Evolutionary conservation across 2,888 invertebrate species (phyloP).

Genomic region (Agrochola lota): DNA sequence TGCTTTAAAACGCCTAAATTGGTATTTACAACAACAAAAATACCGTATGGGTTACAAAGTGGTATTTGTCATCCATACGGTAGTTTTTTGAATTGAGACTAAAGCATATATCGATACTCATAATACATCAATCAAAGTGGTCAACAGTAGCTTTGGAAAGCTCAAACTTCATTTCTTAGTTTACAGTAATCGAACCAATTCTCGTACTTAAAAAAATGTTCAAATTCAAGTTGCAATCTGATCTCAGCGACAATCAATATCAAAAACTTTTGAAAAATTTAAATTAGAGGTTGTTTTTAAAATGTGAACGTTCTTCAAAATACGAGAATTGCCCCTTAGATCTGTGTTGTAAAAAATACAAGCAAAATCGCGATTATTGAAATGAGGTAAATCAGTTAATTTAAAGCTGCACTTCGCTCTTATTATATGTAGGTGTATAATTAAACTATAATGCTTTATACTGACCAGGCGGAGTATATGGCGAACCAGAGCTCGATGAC

Average conservation of each 20-base stretch:
- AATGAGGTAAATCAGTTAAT: neutral
- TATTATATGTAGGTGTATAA: no score
- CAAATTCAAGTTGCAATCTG: neutral
- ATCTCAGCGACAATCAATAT: neutral
- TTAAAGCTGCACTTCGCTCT: neutral
- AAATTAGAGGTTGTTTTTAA: neutral
- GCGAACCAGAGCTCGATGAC: slow-evolving; percentile 99
- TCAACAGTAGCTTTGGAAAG: neutral
- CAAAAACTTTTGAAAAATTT: neutral
- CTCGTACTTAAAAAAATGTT: no score
- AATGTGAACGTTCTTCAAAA: neutral
- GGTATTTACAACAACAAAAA: no score
- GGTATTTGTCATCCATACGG: no score
- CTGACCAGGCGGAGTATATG: slow-evolving; percentile 97
- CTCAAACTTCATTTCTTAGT: neutral
- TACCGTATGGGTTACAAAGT: no score
- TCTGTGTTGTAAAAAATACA: neutral
- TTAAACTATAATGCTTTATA: neutral
- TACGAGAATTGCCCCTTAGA: neutral
- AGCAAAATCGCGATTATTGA: neutral
- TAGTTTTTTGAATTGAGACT: neutral
- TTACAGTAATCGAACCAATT: neutral
- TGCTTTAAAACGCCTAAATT: neutral
- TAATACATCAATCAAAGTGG: neutral
- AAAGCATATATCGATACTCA: neutral